Base-by-base conservation (phyloP, 2,797 vertebrate species). In the Ammospiza maritima region DNA sequence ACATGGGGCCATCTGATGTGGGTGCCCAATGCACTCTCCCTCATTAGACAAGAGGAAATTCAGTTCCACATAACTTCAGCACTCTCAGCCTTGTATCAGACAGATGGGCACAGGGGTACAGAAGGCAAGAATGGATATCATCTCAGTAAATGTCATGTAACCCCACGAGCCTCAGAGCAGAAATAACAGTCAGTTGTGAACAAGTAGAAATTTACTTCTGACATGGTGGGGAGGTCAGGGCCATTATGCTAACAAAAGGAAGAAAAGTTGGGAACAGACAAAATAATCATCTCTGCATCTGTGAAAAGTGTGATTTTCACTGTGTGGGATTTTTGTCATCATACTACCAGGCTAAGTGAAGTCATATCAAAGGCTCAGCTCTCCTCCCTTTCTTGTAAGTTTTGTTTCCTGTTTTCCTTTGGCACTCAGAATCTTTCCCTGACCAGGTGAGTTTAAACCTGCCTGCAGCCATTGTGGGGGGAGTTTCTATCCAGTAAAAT, bases 211-310 rank as follows among this genome's bases (percentile, higher is more conserved):
- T 76, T 89, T 70, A 22, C 17, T 76, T 48, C 82, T 67, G 42
- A 30, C 7, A 1, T 2, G 8, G 16, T 1, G 6, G 1, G 4
- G 7, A 1, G 12, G 13, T 45, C 4, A 42, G 36, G 70, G n/a
- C 8, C 13, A 7, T 65, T n/a, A 23, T 10, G 7, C 3, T 53
- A 78, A 56, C 11, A 51, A 75, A 58, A 34, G 10, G 40, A 13
- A 40, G 40, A 13, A 40, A 40, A 40, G 40, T 40, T 34, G 1
- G 38, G 27, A 88, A 54, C 25, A 75, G 73, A 34, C 5, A 67
- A 72, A 84, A 82, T 20, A 48, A 61, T 67, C 3, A 27, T 7
- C 54, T 50, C 77, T 42, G 45, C 9, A 4, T 8, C 7, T 3
- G 15, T 75, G 66, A 44, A 69, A 73, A 6, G 15, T 26, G 30